These are phyloP conservation scores for Serranus cabrilla DNA, from an alignment of 2,797 vertebrate genomes.

Conservation along the genomic window DNA sequence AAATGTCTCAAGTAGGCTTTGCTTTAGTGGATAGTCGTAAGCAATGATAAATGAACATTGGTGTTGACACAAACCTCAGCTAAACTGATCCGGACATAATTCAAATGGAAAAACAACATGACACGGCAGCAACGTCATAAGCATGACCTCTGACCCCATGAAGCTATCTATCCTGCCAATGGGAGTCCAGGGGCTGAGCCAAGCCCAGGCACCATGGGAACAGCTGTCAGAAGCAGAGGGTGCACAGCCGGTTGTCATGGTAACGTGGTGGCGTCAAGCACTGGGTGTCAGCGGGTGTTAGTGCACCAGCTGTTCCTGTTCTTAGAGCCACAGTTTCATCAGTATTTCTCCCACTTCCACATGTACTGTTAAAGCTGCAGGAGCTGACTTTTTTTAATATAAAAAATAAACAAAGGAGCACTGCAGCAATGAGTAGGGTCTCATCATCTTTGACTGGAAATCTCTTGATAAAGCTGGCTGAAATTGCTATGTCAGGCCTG, in stretches of 20 bases:
- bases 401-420: conserved; percentile 26
- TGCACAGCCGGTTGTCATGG: conserved; percentile 75
- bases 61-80: conserved; percentile 4
- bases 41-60: conserved; percentile 17
- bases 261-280: conserved; percentile 70
- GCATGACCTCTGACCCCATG: conserved; percentile 59
- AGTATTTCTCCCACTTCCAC: conserved; percentile 44
- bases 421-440: not conserved
- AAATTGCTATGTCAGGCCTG: not conserved
- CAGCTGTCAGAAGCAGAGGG: conserved; percentile 81
- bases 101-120: conserved; percentile 61
- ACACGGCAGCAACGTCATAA: conserved; percentile 53
- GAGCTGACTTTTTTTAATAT: not conserved
- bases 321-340: conserved; percentile 54
- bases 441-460: not conserved
- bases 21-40: not conserved
- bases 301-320: conserved; percentile 74
- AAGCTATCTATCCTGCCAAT: conserved; percentile 60
- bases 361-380: conserved; percentile 22
- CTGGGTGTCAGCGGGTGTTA: conserved; percentile 68
- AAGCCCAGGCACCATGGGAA: conserved; percentile 76
- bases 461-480: not conserved
- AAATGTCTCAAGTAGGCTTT: conserved; percentile 8
- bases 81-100: conserved; percentile 18
- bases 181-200: conserved; percentile 58